Conservation (phyloP, 92 coral and sea anemone genomes). For the Epizoanthus stellaris region DNA sequence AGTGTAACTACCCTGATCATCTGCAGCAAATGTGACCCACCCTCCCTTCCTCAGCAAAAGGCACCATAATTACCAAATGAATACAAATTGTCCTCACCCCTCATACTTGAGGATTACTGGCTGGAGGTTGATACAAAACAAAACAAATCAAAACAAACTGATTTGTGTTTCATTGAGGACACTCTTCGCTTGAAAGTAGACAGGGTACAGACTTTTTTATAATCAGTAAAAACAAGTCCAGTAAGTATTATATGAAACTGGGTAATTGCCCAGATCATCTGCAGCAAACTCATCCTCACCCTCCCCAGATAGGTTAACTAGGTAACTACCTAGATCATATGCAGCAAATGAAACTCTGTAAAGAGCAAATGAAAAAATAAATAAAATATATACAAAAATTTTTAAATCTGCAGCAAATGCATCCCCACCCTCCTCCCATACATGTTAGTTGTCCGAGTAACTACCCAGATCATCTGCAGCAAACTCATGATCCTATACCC, state of each 20-base stretch:
- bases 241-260: no score
- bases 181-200: no score
- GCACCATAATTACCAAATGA: no score
- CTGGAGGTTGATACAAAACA: no score
- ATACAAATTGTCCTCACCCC: no score
- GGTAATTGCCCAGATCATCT: neutral
- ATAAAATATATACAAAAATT: no score
- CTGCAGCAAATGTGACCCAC: neutral
- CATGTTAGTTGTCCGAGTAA: neutral
- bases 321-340: neutral
- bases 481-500: neutral
- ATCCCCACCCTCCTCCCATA: neutral
- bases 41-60: neutral
- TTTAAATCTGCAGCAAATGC: conserved; percentile 61
- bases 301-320: neutral
- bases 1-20: neutral
- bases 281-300: neutral
- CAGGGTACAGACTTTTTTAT: no score
- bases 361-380: no score
- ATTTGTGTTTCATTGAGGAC: no score
- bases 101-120: no score
- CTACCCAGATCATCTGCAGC: conserved; percentile 56
- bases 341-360: neutral
- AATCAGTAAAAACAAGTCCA: no score
- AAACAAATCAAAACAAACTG: no score